These are phyloP conservation scores for Callorhinus ursinus DNA, from an alignment of 2,113 vertebrate species.

Conservation along the genomic window DNA sequence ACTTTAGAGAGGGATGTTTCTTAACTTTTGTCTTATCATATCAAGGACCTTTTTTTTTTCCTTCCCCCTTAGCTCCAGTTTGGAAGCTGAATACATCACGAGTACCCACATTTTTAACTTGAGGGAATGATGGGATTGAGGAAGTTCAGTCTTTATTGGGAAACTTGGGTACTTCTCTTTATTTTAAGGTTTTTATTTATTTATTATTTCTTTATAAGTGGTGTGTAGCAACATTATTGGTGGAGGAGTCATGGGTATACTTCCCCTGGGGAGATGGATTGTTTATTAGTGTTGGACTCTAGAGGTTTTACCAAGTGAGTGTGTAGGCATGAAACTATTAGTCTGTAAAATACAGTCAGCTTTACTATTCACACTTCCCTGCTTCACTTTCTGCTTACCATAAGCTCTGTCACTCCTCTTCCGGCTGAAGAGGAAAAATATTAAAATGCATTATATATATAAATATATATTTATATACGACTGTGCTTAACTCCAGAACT, in stretches of 20 bases:
- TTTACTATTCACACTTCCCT: not conserved
- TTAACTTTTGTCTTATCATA: not conserved
- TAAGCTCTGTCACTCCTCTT: not conserved
- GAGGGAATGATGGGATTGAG: not conserved
- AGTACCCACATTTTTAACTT: not conserved
- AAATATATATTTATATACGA: too few relatives aligned
- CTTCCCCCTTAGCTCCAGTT: too few relatives aligned
- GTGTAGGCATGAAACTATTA: not conserved
- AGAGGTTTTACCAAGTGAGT: not conserved
- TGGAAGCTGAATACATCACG: not conserved
- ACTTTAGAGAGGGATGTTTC: not conserved
- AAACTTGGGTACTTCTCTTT: not conserved
- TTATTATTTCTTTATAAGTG: not conserved
- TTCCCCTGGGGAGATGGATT: fast-evolving
- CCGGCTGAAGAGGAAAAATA: not conserved
- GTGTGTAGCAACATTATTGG: not conserved
- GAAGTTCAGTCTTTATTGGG: not conserved
- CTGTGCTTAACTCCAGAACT: not conserved
- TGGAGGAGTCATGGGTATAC: not conserved
- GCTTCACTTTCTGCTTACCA: not conserved
- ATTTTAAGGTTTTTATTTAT: not conserved
- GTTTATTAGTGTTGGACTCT: not conserved
- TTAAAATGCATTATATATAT: not conserved
- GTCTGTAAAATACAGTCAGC: not conserved
- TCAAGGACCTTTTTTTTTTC: not conserved